Percentiles rank a stretch among this genome's conserved stretches.
Evolutionary conservation across 2,888 invertebrate genomes (phyloP).

Genomic region (Choristoneura rosaceana): DNA sequence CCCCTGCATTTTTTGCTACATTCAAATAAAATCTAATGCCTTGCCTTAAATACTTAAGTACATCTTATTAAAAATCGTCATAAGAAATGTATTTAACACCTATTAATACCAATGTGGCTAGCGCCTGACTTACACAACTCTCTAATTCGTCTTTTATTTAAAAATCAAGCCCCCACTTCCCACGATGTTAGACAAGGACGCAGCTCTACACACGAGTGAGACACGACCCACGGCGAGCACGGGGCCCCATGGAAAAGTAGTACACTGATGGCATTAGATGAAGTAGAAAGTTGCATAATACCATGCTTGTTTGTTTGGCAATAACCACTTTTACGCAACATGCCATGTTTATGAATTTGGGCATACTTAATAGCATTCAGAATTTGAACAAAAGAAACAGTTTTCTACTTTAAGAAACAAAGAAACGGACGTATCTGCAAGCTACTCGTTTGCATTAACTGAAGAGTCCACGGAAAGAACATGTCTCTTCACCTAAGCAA

Average conservation of each 20-base stretch:
- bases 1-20: too few species aligned
- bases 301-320: background rate
- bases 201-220: background rate
- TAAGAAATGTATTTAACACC: too few species aligned
- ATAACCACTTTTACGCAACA: background rate
- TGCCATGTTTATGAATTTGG: constrained; percentile 1
- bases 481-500: too few species aligned
- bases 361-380: constrained; percentile 1
- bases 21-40: too few species aligned
- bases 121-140: background rate
- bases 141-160: constrained; percentile 2
- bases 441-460: too few species aligned
- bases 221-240: background rate
- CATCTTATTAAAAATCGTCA: too few species aligned
- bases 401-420: background rate
- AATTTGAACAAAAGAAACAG: background rate
- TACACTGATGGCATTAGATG: constrained; percentile 6
- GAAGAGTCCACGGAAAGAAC: too few species aligned
- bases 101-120: too few species aligned
- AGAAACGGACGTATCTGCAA: background rate
- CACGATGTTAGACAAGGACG: background rate
- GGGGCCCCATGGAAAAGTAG: background rate
- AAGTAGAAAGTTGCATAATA: background rate
- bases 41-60: too few species aligned
- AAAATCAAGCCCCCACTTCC: background rate